Percentiles rank a stretch among this genome's conserved stretches.
Evolutionary conservation across 2,888 invertebrate genomes (phyloP).

Genomic region (Melinaea marsaeus): DNA sequence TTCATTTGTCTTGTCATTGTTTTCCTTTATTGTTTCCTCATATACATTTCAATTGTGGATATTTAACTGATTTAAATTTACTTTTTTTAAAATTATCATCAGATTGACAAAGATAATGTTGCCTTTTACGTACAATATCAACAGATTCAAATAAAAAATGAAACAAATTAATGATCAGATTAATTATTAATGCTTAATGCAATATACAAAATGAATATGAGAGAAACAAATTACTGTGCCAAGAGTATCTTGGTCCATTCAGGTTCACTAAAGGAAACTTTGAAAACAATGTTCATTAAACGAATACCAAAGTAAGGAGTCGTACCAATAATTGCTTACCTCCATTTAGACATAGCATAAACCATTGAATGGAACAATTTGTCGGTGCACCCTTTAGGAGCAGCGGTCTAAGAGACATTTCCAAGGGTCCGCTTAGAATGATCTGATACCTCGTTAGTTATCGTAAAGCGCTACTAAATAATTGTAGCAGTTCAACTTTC

Average conservation of each 20-base stretch:
- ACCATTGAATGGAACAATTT: conserved; percentile 71
- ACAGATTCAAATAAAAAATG: too few relatives aligned
- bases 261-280: conserved; percentile 42
- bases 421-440: conserved; percentile 60
- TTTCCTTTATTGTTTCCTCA: not conserved
- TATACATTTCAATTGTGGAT: not conserved
- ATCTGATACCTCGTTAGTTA: conserved; percentile 73
- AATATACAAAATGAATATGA: too few relatives aligned
- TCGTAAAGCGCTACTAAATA: conserved; percentile 65
- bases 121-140: too few relatives aligned
- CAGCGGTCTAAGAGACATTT: conserved; percentile 52
- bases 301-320: conserved; percentile 66
- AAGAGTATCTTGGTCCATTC: conserved; percentile 58
- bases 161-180: too few relatives aligned
- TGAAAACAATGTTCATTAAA: conserved; percentile 75
- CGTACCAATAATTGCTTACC: conserved; percentile 53
- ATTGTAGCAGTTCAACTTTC: conserved; percentile 42
- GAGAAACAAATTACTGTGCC: conserved; percentile 51
- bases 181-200: too few relatives aligned
- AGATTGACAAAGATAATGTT: too few relatives aligned
- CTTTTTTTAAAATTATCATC: too few relatives aligned
- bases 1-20: not conserved
- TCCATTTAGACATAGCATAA: conserved; percentile 55
- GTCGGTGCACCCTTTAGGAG: conserved; percentile 65
- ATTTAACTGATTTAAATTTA: not conserved